These are phyloP conservation scores for Styela clava DNA, from an alignment of 23 tunicate species.

Conservation along the genomic window DNA sequence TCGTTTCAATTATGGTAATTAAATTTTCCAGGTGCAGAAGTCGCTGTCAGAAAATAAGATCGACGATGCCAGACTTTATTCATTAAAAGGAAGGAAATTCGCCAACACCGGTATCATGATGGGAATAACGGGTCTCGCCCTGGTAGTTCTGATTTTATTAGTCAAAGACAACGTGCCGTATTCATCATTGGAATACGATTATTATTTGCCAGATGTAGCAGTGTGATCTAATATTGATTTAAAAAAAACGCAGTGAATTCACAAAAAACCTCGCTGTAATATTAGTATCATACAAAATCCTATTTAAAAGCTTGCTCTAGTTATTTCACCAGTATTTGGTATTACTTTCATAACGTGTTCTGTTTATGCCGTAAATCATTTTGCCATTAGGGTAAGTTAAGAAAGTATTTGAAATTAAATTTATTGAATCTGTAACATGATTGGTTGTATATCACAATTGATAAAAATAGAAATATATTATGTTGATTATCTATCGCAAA, in stretches of 20 bases:
- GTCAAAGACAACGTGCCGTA: conserved; percentile 68
- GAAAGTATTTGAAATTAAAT: too few relatives aligned
- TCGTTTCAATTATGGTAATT: background rate
- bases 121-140: conserved; percentile 60
- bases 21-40: conserved; percentile 38
- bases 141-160: conserved; percentile 43
- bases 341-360: too few relatives aligned
- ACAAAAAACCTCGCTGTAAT: too few relatives aligned
- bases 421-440: too few relatives aligned
- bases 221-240: background rate
- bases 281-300: too few relatives aligned
- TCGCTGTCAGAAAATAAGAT: conserved; percentile 39
- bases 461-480: too few relatives aligned
- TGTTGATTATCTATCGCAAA: too few relatives aligned
- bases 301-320: too few relatives aligned
- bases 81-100: conserved; percentile 52
- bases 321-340: too few relatives aligned
- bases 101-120: conserved; percentile 78
- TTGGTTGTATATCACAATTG: too few relatives aligned
- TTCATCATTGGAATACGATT: conserved; percentile 62
- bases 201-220: conserved; percentile 59
- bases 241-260: background rate
- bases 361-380: too few relatives aligned
- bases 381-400: too few relatives aligned
- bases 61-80: conserved; percentile 56